These are phyloP conservation scores for Himalopsyche japonica DNA, from an alignment of 2,888 invertebrate species.

Conservation along the genomic window DNA sequence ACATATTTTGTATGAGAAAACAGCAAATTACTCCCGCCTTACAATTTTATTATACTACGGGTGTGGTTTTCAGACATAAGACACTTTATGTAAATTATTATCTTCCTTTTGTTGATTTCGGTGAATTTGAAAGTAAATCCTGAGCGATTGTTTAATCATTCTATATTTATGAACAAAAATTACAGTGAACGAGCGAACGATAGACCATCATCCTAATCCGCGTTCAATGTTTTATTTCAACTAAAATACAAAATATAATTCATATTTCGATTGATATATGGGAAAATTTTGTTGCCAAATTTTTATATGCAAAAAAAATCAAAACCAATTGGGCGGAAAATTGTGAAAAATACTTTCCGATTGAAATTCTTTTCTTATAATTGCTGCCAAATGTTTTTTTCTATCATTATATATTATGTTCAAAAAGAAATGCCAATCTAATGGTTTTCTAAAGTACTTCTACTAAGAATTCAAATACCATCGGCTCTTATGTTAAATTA, in stretches of 20 bases:
- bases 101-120: not conserved
- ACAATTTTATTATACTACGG: not conserved
- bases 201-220: too few species aligned
- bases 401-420: not conserved
- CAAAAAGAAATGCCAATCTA: too few species aligned
- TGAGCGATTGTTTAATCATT: too few species aligned
- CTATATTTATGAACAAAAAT: too few species aligned
- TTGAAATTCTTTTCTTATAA: slow-evolving; percentile 5
- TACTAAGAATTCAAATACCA: too few species aligned
- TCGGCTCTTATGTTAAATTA: too few species aligned
- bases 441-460: too few species aligned
- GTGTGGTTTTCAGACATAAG: not conserved
- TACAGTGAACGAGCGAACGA: too few species aligned
- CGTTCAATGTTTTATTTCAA: too few species aligned
- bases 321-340: slow-evolving; percentile 11
- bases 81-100: not conserved
- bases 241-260: not conserved
- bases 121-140: too few species aligned
- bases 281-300: not conserved
- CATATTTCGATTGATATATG: not conserved
- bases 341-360: slow-evolving; percentile 7
- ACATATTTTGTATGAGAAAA: slow-evolving; percentile 7
- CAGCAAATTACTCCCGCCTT: not conserved
- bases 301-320: not conserved
- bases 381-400: not conserved